Base-by-base conservation (phyloP, 2,888 invertebrate genomes). In the Pristionchus fissidentatus region DNA sequence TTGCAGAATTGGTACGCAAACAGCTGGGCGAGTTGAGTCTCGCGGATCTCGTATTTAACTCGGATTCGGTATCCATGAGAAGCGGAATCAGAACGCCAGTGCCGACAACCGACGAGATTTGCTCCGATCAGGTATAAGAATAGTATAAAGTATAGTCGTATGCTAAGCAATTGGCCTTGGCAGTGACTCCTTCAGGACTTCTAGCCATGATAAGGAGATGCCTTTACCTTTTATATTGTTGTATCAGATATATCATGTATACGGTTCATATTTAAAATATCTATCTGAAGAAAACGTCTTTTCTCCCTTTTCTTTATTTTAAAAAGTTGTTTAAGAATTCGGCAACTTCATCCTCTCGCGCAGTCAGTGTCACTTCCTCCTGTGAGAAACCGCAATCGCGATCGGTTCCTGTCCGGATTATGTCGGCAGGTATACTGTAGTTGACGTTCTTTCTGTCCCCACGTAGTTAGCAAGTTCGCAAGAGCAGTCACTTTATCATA, bases 21-120 rank as follows among this genome's bases (percentile, higher is more conserved):
- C 75, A 77, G 41, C 15, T 77, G 46, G 75, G 75, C 0, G 75
- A 77, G 29, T 46, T 77, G 22, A 41, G 41, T 29, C 75, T 77
- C 4, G 75, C 49, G 5, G 75, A 77, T 32, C 10, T 77, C 49
- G 49, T 77, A 15, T 77, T 77, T 22, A 49, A 46, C 13, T 29
- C 26, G 22, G 70, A 70, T 70, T 77, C 75, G 15, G 10, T 32
- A 32, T 77, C 49, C 3, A 77, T 49, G 22, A 77, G 19, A 32
- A 77, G 75, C 10, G 75, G 49, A 49, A 70, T 22, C 10, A 70
- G 43, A 13, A 70, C 38, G 35, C n/a, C n/a, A 73, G 26, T 73
- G 41, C 22, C 46, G 49, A 32, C 10, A n/a, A n/a, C n/a, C n/a
- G 75, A 77, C 49, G 29, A 7, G 3, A 49, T 32, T 29, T n/a